Base-by-base conservation (phyloP, 2,113 vertebrate species). In the Nothobranchius kuhntae region DNA sequence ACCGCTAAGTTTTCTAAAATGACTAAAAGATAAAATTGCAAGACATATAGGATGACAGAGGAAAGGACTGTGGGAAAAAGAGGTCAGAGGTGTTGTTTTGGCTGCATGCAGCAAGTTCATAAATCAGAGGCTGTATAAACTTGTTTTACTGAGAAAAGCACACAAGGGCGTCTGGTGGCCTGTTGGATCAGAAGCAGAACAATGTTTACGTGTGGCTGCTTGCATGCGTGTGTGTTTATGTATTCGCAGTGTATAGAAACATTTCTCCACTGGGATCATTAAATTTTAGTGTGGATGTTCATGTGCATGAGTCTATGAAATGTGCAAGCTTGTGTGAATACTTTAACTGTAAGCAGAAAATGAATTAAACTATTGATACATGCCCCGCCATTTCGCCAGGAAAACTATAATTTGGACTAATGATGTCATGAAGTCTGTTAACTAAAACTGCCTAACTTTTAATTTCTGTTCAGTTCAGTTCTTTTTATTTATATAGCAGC, bases 1-100 rank as follows among this genome's bases (percentile, higher is more conserved):
- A 17, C 55, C 42, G 6, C 26, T 46, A 24, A 44, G 48, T 61
- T 36, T 48, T 17, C 54, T 38, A 63, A 64, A 80, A 38, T 7
- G 54, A 13, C 4, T 53, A 30, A 11, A 26, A 30, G 2, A 30
- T 30, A 30, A 30, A 30, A 68, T 47, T 56, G 30, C 8, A 10
- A 55, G 64, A 54, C 50, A 61, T 65, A 52, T 50, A 13, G 46
- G 56, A 68, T 30, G 78, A 85, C 62, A 53, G 68, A 64, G 54
- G 47, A 53, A 53, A 70, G 59, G 50, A 73, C 59, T 71, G 74
- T 85, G 86, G 73, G 69, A 81, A 72, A 80, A 63, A 66, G 45
- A 83, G 78, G 80, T 84, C 74, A 81, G 61, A 68, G 84, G 72
- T 68, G 56, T 80, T 81, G 77, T 84, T 88, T 80, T 87, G 80